Percentiles rank a stretch among this genome's conserved stretches.
phyloP scores from a whole-genome alignment of 2,888 invertebrate species.

The Drosophila birchii region DNA sequence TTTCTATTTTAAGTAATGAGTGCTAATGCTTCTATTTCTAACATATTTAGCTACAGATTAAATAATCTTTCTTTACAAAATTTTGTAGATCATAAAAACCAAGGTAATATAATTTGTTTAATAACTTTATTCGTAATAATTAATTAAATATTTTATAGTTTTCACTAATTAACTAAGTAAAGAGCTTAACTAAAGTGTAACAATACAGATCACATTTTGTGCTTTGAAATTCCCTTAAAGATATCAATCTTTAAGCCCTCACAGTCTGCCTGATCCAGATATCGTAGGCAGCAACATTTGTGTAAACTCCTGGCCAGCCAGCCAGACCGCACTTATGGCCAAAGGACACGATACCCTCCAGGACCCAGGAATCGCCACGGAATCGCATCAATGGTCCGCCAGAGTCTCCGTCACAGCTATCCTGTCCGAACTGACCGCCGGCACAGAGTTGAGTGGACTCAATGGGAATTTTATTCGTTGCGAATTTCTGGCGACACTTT shows the following conservation, averaged over 20 bases:
- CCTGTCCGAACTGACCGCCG: constrained; percentile 88
- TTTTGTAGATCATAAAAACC: too few relatives aligned
- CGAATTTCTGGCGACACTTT: constrained; percentile 85
- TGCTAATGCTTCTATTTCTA: too few relatives aligned
- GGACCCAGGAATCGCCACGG: constrained; percentile 86
- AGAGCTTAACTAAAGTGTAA: constrained; percentile 1
- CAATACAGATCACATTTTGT: constrained; percentile 70
- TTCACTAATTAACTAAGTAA: constrained; percentile 6
- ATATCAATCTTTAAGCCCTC: constrained; percentile 40
- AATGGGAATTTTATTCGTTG: constrained; percentile 71
- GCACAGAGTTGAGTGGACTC: constrained; percentile 87
- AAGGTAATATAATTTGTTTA: background rate
- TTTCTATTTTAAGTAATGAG: too few relatives aligned
- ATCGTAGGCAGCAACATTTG: constrained; percentile 87
- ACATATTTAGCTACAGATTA: too few relatives aligned
- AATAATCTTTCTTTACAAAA: too few relatives aligned
- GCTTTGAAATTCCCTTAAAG: constrained; percentile 31
- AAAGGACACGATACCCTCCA: constrained; percentile 89
- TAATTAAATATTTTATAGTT: constrained; percentile 1
- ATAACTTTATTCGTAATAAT: background rate
- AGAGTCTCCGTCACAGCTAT: constrained; percentile 91
- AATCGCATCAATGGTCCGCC: constrained; percentile 90
- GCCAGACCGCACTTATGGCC: constrained; percentile 88
- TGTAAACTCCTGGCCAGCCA: constrained; percentile 89
- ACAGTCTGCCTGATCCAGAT: constrained; percentile 85